phyloP scores from a whole-genome alignment of 1,140 invertebrate genomes.

The Melanaphis sacchari region DNA sequence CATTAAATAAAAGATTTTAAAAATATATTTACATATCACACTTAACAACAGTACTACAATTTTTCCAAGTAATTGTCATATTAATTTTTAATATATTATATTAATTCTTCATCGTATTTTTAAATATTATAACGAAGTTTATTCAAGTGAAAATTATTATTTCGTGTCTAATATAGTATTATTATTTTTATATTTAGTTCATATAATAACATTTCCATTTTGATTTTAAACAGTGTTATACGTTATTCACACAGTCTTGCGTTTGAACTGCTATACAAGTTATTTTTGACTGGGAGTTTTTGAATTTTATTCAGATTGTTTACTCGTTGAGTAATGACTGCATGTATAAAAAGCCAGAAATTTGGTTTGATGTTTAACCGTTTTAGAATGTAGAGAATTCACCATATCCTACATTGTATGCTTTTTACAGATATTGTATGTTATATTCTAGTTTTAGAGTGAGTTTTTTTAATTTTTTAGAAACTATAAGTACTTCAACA shows the following conservation, averaged over 20 bases:
- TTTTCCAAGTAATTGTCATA: too few species aligned
- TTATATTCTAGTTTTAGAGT: not conserved
- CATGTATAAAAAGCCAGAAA: not conserved
- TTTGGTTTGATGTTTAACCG: not conserved
- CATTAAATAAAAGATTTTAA: too few species aligned
- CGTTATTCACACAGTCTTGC: not conserved
- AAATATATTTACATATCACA: too few species aligned
- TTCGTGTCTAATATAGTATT: not conserved
- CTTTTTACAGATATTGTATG: not conserved
- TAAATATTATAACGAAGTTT: too few species aligned
- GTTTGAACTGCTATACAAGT: not conserved
- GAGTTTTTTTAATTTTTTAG: not conserved
- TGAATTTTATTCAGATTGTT: not conserved
- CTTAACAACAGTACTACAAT: too few species aligned
- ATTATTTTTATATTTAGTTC: not conserved
- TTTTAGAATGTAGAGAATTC: not conserved
- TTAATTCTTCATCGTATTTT: too few species aligned
- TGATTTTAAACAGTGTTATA: not conserved
- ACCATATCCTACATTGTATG: not conserved
- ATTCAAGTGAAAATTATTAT: not conserved
- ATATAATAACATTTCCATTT: not conserved
- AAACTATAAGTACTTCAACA: too few species aligned
- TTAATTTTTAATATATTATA: not conserved
- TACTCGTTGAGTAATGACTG: not conserved
- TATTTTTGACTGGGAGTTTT: not conserved